Base-by-base conservation (phyloP, 2,888 invertebrate genomes). In the Dynastes hyllus region DNA sequence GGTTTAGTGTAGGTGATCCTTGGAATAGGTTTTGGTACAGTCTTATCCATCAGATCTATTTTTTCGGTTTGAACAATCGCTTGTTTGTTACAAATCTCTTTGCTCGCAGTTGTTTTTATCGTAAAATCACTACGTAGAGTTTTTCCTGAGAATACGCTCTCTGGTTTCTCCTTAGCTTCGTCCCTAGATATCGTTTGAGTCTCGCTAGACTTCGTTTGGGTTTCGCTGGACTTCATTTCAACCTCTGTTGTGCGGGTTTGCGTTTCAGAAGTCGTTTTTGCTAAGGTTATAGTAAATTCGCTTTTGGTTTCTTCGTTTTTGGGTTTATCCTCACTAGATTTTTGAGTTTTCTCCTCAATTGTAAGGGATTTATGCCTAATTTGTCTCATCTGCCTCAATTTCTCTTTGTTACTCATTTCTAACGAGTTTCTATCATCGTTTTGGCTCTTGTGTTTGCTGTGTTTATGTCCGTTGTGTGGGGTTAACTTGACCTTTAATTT, bases 401-500 rank as follows among this genome's bases (percentile, higher is more conserved):
- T 88, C 80, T 89, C 90, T 82, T 89, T 83, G 65, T 53, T 76
- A 40, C 71, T 81, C 53, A 79, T 78, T 9, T 80, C 67, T 40
- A 75, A 1, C 67, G 78, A 45, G 50, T n/a, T 71, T 9, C 40
- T 55, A 2, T 53, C 63, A 16, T 76, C 67, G 6, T 6, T 69
- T 76, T 75, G 66, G 76, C 84, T 85, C 76, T 87, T 88, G 80
- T 87, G 87, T 80, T 89, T 88, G 82, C 88, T 89, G 81, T 89
- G 89, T 81, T 88, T 89, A 81, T 89, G 89, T 0, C 88, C 88
- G 81, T 89, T 90, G 76, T 82, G 89, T 83, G 86, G 88, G 1
- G 88, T 88, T 0, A 92, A 88, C 83, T 92, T 92, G 3, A 92
- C 91, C 83, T 91, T 92, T 84, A 92, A 87, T 82, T 91, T 91